These are phyloP conservation scores for Phoenicopterus ruber DNA, from an alignment of 2,113 vertebrate genomes.

Conservation along the genomic window DNA sequence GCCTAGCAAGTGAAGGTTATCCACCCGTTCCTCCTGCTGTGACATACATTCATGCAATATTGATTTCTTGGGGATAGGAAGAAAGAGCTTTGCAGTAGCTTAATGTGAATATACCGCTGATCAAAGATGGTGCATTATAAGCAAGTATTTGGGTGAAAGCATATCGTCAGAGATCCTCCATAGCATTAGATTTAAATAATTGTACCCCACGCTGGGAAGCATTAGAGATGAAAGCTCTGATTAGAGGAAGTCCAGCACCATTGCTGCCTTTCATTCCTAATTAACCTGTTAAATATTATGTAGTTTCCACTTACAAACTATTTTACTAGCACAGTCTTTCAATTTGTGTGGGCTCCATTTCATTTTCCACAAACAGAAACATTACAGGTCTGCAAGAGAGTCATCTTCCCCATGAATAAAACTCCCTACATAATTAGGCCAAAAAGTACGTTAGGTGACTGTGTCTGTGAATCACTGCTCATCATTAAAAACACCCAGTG, in stretches of 20 bases:
- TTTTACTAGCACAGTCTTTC: background rate
- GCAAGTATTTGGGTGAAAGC: background rate
- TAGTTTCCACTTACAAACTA: background rate
- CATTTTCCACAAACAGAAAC: constrained; percentile 13
- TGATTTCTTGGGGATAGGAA: constrained; percentile 40
- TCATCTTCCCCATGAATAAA: background rate
- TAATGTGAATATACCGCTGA: constrained; percentile 1
- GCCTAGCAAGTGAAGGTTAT: background rate
- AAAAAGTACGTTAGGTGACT: background rate
- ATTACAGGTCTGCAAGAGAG: background rate
- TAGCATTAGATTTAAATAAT: background rate
- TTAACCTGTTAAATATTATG: constrained; percentile 33
- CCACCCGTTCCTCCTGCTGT: background rate
- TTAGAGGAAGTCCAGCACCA: background rate
- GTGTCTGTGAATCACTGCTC: background rate
- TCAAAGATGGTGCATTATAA: constrained; percentile 37
- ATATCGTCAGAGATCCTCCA: constrained; percentile 5
- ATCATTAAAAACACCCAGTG: background rate
- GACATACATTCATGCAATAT: background rate
- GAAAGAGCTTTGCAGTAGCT: constrained; percentile 34
- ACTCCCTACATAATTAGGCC: background rate
- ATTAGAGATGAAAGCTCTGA: constrained; percentile 37
- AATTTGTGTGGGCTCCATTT: background rate
- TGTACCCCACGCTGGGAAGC: constrained; percentile 20
- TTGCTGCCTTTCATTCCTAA: constrained; percentile 37